Evolutionary conservation across 2,797 vertebrate species (phyloP).

Genomic region (Notolepis coatsorum): DNA sequence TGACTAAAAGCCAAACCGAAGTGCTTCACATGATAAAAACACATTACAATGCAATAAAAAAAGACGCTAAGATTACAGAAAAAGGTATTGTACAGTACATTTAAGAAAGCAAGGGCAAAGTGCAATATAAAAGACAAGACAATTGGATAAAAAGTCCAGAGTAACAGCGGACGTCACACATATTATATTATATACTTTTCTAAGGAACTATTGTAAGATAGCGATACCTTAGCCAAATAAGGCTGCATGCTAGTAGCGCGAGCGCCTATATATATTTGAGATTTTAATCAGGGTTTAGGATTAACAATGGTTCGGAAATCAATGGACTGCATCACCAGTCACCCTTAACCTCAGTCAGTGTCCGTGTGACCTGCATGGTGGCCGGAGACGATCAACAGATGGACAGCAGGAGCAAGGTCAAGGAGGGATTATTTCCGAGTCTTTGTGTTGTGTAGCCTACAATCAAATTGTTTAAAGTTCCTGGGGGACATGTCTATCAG

Average conservation of each 20-base stretch:
- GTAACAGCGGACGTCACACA: background rate
- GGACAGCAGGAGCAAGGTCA: conserved; percentile 62
- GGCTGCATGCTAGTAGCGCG: background rate
- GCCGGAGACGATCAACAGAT: conserved; percentile 73
- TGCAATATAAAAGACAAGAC: background rate
- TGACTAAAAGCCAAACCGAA: too few relatives aligned
- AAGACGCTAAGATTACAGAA: too few relatives aligned
- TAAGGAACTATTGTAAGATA: too few relatives aligned
- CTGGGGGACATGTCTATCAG: background rate
- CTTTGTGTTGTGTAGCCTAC: conserved; percentile 28
- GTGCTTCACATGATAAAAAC: too few relatives aligned
- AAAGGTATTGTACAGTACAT: too few relatives aligned
- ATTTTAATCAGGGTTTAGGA: conserved; percentile 56
- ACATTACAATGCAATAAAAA: too few relatives aligned
- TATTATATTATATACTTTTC: too few relatives aligned
- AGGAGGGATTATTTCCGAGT: conserved; percentile 59
- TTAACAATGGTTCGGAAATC: conserved; percentile 32
- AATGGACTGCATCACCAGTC: conserved; percentile 13
- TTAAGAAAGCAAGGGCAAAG: too few relatives aligned
- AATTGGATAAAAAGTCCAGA: background rate
- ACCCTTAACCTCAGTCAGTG: conserved; percentile 54
- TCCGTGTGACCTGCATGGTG: conserved; percentile 51
- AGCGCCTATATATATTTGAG: background rate
- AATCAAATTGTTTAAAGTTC: conserved; percentile 29
- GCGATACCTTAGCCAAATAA: background rate